Base-by-base conservation (phyloP, 2,797 vertebrate species). In the Gastrophryne carolinensis region DNA sequence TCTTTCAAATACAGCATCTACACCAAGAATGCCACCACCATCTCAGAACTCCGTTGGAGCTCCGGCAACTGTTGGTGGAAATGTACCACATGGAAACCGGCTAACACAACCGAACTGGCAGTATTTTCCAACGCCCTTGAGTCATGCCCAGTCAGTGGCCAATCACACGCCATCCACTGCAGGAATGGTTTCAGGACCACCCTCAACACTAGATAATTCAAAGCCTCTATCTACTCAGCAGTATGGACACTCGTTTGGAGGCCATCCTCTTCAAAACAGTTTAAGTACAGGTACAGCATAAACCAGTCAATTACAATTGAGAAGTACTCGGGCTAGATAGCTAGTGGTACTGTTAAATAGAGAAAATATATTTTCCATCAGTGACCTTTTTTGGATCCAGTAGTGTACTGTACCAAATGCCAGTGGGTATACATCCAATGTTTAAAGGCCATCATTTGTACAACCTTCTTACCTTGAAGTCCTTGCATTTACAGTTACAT, bases 211-310 rank as follows among this genome's bases (percentile, higher is more conserved):
- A 30, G 87, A 84, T 69, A 93, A 87, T 85, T 84, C 89, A 79
- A 87, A 87, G 66, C 83, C 88, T 74, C 80, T 87, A 24, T 81
- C 86, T 82, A 85, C 90, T 7, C 92, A 90, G 0, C 92, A 90
- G 0, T 91, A 87, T 79, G 80, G 84, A 29, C 87, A 86, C 81
- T 89, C 90, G 60, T 83, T 86, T 8, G 88, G 90, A 79, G 88
- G 86, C 27, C 85, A 89, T 58, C 80, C 82, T 0, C 86, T 92
- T 81, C 87, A 89, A 32, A 93, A 93, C 57, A 93, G 86, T 87
- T 92, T 91, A 79, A 94, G 91, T 71, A 86, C 91, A 94, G 96
- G 96, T 98, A 93, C 10, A 34, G 50, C 57, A 35, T 61, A 7
- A 32, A 47, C 11, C 17, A 9, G 13, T 6, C 7, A 44, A 19